Evolutionary conservation across 2,888 invertebrate species (phyloP), one percentile per base, ranked within the genome.

Genomic region (Apeira syringaria): DNA sequence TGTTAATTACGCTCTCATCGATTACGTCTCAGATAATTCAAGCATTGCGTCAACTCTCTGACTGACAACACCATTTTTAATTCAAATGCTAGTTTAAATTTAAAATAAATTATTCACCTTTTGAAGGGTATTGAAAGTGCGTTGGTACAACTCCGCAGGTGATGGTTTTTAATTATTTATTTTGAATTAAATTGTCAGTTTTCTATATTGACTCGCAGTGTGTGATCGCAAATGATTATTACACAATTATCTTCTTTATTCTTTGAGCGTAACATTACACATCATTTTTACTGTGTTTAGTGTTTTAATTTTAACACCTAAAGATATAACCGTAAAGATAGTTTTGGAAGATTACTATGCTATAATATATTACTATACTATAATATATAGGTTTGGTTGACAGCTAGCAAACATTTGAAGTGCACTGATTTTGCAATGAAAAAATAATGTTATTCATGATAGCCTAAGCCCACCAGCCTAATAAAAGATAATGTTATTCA

Each of bases 1-100:
- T 74, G 79, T 82, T 83, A 83, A 83, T 83, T 81, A 79, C 63
- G 70, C 62, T 71, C 72, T 69, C 75, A 75, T 84, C 74, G 69
- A 80, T 80, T 74, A 68, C 61, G 69, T 73, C 65, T 72, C 61
- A 69, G 69, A 74, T 78, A 73, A 76, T 73, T 75, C 73, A 68
- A 35, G 5, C 33, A 41, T 42, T 43, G 38, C 59, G 44, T 55
- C 63, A 53, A 56, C 53, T 27, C 54, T 58, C 61, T 74, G 74
- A 76, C 58, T 77, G 79, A 80, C 78, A 71, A 68, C 74, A 73
- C 70, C 72, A 74, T 73, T 70, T 78, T 63, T 61, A 70, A 52
- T 46, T 40, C 45, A 15, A 35, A 34, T n/a, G 44, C 44, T 30
- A 26, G 29, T 38, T 63, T 57, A 50, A 47, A 47, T 50, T 40